Evolutionary conservation across 2,888 invertebrate genomes (phyloP), one percentile per base, ranked within the genome.

Genomic region (Thecocarcelia acutangulata): DNA sequence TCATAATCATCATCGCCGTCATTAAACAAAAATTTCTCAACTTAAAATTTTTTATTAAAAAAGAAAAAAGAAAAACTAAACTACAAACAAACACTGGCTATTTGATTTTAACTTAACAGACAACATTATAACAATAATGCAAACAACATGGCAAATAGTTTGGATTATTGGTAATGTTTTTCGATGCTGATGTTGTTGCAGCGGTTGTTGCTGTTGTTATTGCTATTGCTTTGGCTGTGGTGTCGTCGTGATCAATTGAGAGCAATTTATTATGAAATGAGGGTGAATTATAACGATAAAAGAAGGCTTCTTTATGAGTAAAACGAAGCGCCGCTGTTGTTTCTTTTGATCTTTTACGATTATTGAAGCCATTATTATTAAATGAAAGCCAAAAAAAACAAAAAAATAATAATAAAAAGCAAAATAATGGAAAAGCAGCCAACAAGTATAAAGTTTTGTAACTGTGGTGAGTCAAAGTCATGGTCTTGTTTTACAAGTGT

Each of bases 191-290:
- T 70, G 17, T 59, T 58, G 54, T n/a, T 76, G 58, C 28, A 70
- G 46, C 33, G 28, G 40, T 58, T 68, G 15, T 21, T 61, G 63
- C 5, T 70, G 44, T 63, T 69, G 61, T 15, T n/a, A 8, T 4
- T 46, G 46, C 15, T 46, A n/a, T 24, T 15, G 21, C 33, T 33
- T 24, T 63, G 17, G 37, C 33, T 52, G 59, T 83, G 75, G 70
- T 76, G 79, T 84, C 83, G 85, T 85, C 85, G 85, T 85, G 91
- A 91, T 90, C 90, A 90, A 90, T 91, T 91, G 90, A 90, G 91
- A 90, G 91, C 90, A 91, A 91, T 91, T 91, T 91, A 91, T 91
- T 90, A 91, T 87, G 89, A 90, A 91, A 91, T 91, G 90, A 90
- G 91, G 90, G 89, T 91, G 90, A 91, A 91, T 91, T 91, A 91